Evolutionary conservation across 2,888 invertebrate genomes (phyloP).

Genomic region (Camponotus fellah): DNA sequence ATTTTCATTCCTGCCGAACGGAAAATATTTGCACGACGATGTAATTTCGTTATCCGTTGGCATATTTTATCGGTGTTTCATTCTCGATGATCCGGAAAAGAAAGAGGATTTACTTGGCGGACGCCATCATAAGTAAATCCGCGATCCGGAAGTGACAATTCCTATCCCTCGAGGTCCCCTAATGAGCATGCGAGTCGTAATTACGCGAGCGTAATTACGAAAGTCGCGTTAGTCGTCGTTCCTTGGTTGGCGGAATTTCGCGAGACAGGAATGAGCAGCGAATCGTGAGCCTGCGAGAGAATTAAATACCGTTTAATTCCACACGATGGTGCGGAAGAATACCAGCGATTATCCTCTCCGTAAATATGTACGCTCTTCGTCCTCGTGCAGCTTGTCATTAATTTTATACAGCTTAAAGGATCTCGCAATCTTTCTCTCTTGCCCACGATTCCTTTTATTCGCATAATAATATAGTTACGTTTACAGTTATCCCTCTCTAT

Average conservation of each 20-base stretch:
- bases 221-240: background rate
- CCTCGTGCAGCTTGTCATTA: slow-evolving; percentile 20
- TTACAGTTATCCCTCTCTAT: background rate
- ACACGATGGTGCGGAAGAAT: background rate
- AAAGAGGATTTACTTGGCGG: background rate
- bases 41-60: background rate
- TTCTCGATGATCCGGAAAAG: background rate
- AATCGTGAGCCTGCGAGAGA: background rate
- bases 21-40: background rate
- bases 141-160: background rate
- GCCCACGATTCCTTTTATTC: background rate
- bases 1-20: background rate
- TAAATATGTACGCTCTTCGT: slow-evolving; percentile 10
- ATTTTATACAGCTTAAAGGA: slow-evolving; percentile 14
- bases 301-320: slow-evolving; percentile 52
- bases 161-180: background rate
- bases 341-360: slow-evolving; percentile 23
- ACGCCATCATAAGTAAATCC: background rate
- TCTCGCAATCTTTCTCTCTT: background rate
- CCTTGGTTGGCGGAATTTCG: slow-evolving; percentile 3
- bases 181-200: background rate
- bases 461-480: background rate
- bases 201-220: background rate
- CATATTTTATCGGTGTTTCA: background rate
- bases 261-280: slow-evolving; percentile 2